A percentile compares a stretch with the other conserved stretches of the same genome.
phyloP scores from a whole-genome alignment of 2,888 invertebrate species.

The Leucophenga maculata region DNA sequence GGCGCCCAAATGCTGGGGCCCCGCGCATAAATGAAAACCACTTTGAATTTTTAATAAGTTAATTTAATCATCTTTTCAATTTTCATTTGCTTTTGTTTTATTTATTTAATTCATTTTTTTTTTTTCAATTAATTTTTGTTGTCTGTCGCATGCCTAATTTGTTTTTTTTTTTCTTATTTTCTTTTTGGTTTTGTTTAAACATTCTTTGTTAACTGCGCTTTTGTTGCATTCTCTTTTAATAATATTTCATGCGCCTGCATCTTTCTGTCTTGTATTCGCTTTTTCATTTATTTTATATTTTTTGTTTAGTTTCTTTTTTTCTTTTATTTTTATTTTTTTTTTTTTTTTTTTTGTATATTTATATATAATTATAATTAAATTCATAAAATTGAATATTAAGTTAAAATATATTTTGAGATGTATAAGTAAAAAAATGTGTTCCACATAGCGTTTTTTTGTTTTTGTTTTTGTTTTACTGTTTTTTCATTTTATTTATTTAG shows the following conservation, averaged over 20 bases:
- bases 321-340: neutral
- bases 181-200: too few relatives aligned
- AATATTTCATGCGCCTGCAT: too few relatives aligned
- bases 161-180: too few relatives aligned
- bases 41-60: neutral
- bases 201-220: too few relatives aligned
- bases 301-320: neutral
- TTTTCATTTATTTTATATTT: neutral
- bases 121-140: conserved; percentile 3
- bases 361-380: conserved; percentile 57
- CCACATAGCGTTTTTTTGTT: conserved; percentile 35
- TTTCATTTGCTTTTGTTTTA: neutral
- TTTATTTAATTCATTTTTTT: neutral
- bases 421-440: conserved; percentile 60
- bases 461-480: neutral
- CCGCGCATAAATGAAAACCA: too few relatives aligned
- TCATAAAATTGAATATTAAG: conserved; percentile 60
- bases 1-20: too few relatives aligned
- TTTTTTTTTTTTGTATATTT: conserved; percentile 28
- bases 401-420: conserved; percentile 54
- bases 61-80: conserved; percentile 1
- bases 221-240: too few relatives aligned
- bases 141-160: neutral
- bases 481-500: conserved; percentile 5
- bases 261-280: neutral